Evolutionary conservation across 2,797 vertebrate genomes (phyloP).

Genomic region (Eurystomus glaucurus): DNA sequence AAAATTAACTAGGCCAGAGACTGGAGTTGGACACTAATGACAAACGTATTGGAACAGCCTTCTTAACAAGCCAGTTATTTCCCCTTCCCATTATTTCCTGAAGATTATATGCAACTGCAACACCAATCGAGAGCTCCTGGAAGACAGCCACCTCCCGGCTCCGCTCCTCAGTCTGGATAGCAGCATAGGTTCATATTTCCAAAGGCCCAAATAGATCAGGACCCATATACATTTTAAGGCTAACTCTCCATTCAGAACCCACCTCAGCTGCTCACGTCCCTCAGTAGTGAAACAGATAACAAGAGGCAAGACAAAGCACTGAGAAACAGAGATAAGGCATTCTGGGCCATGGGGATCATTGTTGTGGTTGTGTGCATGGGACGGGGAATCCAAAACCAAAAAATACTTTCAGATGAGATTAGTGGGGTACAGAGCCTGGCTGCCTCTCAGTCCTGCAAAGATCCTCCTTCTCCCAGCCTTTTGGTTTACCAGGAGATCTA

Average conservation of each 20-base stretch:
- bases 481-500: background rate
- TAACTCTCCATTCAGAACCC: background rate
- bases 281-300: background rate
- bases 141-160: background rate
- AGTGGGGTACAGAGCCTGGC: background rate
- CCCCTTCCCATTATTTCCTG: background rate
- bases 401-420: background rate
- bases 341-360: background rate
- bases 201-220: background rate
- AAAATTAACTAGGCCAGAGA: background rate
- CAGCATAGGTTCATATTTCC: background rate
- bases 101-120: background rate
- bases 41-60: background rate
- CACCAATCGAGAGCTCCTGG: background rate
- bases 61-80: background rate
- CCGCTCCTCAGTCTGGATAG: background rate
- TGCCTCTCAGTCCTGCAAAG: fast-evolving
- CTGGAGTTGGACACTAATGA: background rate
- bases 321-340: background rate
- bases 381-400: fast-evolving
- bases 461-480: background rate
- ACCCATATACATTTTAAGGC: background rate
- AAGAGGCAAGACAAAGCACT: background rate
- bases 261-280: background rate
- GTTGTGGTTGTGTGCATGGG: fast-evolving